Conservation (phyloP, 2,797 vertebrate genomes). For the Rhincodon typus region DNA sequence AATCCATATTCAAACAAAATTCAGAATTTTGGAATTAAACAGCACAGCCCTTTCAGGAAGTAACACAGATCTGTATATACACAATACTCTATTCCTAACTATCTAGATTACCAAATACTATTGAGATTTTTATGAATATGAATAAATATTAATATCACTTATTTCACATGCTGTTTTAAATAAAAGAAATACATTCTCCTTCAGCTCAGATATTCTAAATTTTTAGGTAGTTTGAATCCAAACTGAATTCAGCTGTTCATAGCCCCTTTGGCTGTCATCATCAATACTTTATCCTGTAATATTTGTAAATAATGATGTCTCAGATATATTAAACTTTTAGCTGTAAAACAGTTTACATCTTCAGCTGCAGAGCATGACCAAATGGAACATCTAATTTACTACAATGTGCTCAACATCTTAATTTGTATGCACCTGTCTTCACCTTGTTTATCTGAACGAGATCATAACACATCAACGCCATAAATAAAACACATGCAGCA, state of each 20-base stretch:
- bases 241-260: background rate
- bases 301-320: background rate
- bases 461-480: background rate
- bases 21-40: background rate
- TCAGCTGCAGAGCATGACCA: background rate
- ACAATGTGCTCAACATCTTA: background rate
- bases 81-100: background rate
- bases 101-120: background rate
- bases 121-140: background rate
- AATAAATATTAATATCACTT: background rate
- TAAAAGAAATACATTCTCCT: background rate
- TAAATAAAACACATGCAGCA: background rate
- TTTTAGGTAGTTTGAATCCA: background rate
- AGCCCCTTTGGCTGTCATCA: background rate
- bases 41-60: background rate
- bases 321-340: background rate
- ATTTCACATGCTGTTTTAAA: background rate
- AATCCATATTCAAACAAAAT: background rate
- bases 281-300: background rate
- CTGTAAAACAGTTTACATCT: background rate
- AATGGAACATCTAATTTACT: background rate
- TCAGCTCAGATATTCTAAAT: background rate
- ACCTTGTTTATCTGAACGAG: background rate
- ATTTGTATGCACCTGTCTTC: background rate
- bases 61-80: background rate